These are phyloP conservation scores for Sinhomidia bicolor DNA, from an alignment of 2,888 invertebrate species.

Conservation along the genomic window DNA sequence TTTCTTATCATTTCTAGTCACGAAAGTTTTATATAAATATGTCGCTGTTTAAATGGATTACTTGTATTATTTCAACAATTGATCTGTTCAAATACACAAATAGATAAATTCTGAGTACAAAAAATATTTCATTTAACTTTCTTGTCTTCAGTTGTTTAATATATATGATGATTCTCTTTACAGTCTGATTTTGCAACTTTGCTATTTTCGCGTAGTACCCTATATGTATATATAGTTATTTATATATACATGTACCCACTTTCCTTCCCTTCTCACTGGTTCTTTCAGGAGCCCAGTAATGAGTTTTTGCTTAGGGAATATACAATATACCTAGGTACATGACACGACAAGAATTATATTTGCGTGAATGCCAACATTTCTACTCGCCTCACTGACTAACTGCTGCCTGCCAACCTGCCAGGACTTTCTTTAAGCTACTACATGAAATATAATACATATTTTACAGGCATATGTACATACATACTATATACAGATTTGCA, in stretches of 20 bases:
- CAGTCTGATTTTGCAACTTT: conserved; percentile 10
- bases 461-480: not conserved
- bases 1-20: too few species aligned
- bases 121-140: too few species aligned
- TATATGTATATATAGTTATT: too few species aligned
- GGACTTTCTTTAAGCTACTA: conserved; percentile 20
- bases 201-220: not conserved
- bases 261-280: not conserved
- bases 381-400: conserved; percentile 57
- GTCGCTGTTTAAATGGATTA: too few species aligned
- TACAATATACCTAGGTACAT: not conserved
- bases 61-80: too few species aligned
- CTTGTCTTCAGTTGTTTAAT: too few species aligned
- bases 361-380: conserved; percentile 65
- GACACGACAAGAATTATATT: conserved; percentile 16
- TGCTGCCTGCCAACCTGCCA: conserved; percentile 46
- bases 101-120: too few species aligned
- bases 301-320: conserved; percentile 2
- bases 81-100: too few species aligned
- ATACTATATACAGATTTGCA: not conserved
- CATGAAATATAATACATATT: not conserved
- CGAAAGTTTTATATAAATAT: too few species aligned
- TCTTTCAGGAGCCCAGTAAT: not conserved
- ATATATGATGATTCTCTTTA: too few species aligned
- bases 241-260: too few species aligned